Percentiles rank a stretch among this genome's conserved stretches.
phyloP scores from a whole-genome alignment of 2,113 vertebrate species.

The Empidonax alnorum region DNA sequence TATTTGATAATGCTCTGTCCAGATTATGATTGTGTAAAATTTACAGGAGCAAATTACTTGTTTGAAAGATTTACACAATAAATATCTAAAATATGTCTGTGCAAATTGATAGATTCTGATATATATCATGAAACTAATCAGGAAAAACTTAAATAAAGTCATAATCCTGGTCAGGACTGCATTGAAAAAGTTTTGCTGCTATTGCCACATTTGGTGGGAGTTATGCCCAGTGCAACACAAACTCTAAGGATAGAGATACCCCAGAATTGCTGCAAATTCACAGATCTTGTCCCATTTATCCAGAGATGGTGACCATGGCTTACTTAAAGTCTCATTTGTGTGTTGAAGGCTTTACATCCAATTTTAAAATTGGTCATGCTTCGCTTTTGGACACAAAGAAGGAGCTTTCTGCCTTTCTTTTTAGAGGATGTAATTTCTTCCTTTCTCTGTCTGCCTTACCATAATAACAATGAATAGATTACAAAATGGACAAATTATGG shows the following conservation, averaged over 20 bases:
- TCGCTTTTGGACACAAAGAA: not conserved
- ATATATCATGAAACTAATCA: not conserved
- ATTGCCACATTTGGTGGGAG: not conserved
- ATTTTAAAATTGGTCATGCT: not conserved
- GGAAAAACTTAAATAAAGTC: not conserved
- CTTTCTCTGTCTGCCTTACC: not conserved
- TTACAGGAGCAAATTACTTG: not conserved
- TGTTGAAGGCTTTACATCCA: too few species aligned
- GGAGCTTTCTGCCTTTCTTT: not conserved
- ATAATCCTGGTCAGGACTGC: not conserved
- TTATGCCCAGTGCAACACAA: not conserved
- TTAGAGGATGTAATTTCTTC: not conserved
- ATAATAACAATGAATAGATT: not conserved
- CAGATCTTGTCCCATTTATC: not conserved
- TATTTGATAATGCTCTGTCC: not conserved
- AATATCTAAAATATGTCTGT: not conserved
- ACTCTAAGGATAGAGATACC: not conserved
- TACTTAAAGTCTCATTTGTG: not conserved
- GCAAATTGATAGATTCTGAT: not conserved
- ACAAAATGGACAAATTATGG: not conserved
- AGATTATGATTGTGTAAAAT: not conserved
- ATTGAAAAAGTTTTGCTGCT: not conserved
- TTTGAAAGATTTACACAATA: not conserved
- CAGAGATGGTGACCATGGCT: not conserved
- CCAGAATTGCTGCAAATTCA: not conserved